Evolutionary conservation across 92 coral and sea anemone species (phyloP), one percentile per base, ranked within the genome.

Genomic region (Paragorgia papillata): DNA sequence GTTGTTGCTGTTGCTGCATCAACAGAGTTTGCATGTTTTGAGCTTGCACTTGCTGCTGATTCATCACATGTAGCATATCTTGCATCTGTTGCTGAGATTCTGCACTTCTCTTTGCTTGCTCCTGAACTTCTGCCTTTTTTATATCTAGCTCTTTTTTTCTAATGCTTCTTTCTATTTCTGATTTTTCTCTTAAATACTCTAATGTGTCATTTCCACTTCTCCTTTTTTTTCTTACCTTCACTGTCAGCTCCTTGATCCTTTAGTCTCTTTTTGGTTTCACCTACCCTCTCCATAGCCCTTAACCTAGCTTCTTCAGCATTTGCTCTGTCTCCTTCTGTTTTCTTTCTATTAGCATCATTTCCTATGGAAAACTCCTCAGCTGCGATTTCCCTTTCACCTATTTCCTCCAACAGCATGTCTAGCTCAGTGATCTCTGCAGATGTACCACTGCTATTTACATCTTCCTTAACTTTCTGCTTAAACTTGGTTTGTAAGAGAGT

Each of bases 171-270:
- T 82, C 85, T 14, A 68, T 56, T 68, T 70, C 66, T 66, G 80
- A 33, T 65, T 84, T 84, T 57, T 84, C 84, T 67, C 80, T 61
- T 35, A 84, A 57, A 73, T 79, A 84, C 74, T 62, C 80, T n/a
- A n/a, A n/a, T n/a, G n/a, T 78, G 49, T 59, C 82, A 55, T 65
- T 81, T 17, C 88, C 88, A 73, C 76, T 28, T 61, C 77, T 78
- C 59, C 88, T n/a, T 22, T 41, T 65, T 46, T 60, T n/a, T 35
- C 62, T 39, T 82, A 10, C 48, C 64, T 54, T 27, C 54, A 48
- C 55, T 26, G 26, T 59, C 80, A 19, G 62, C 82, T 65, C 43
- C 78, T 41, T 58, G 80, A 49, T 76, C 69, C 20, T 62, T 79
- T 60, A 46, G 50, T 40, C 79, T 53, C 62, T 69, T 73, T 60